Evolutionary conservation across 2,797 vertebrate species (phyloP).

Genomic region (Lutjanus campechanus): DNA sequence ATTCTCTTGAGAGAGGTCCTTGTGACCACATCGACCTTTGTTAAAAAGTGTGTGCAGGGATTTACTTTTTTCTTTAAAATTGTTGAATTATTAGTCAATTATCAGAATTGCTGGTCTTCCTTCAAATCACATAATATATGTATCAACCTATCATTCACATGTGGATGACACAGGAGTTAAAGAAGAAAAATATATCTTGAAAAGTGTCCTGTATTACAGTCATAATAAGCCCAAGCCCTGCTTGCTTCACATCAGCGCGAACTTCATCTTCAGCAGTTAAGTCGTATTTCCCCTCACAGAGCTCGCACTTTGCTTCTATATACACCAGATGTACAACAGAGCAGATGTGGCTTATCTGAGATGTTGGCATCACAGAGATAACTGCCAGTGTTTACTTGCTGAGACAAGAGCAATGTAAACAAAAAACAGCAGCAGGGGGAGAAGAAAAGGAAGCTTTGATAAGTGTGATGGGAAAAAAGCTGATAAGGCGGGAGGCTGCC

Average conservation of each 20-base stretch:
- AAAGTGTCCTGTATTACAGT: neutral
- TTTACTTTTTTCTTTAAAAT: too few relatives aligned
- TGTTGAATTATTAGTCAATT: neutral
- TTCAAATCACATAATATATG: neutral
- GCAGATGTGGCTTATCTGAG: slow-evolving; percentile 69
- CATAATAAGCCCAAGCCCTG: neutral
- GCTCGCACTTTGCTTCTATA: slow-evolving; percentile 15
- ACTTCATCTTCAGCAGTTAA: slow-evolving; percentile 8
- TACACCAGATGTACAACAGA: slow-evolving; percentile 42
- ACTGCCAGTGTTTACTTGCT: slow-evolving; percentile 64
- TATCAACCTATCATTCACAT: neutral
- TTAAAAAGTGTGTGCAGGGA: too few relatives aligned
- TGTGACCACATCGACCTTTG: too few relatives aligned
- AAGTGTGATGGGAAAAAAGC: slow-evolving; percentile 67
- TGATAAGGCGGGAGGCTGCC: slow-evolving; percentile 64
- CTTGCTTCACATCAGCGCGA: neutral
- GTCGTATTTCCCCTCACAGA: slow-evolving; percentile 11
- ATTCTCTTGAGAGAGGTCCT: too few relatives aligned
- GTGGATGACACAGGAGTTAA: neutral
- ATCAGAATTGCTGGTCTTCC: neutral
- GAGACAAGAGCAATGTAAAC: slow-evolving; percentile 71
- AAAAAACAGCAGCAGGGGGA: slow-evolving; percentile 49
- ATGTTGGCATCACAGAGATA: slow-evolving; percentile 65
- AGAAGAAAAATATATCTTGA: neutral
- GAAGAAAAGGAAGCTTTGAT: slow-evolving; percentile 66